Conservation (phyloP, 1,140 invertebrate genomes). For the Drosophila nebulosa region DNA sequence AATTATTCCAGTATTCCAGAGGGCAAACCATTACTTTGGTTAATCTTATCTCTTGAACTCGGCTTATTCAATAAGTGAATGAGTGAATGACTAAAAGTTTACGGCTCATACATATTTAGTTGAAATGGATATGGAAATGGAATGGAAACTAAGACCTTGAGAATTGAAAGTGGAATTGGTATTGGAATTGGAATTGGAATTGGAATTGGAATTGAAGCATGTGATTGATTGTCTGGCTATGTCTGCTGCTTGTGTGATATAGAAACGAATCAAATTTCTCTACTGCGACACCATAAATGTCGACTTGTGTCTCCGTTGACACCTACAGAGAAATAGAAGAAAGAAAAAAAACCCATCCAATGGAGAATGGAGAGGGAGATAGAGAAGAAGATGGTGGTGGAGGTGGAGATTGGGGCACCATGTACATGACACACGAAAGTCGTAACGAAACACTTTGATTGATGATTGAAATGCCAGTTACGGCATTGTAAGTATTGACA, state of each 20-base stretch:
- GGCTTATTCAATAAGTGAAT: conserved; percentile 72
- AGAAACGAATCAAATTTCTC: conserved; percentile 36
- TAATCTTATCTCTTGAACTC: conserved; percentile 30
- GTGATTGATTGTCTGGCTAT: conserved; percentile 69
- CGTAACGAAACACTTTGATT: conserved; percentile 78
- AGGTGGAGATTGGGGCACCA: conserved; percentile 22
- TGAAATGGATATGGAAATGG: conserved; percentile 45
- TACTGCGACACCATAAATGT: conserved; percentile 72
- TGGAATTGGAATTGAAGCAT: conserved; percentile 62
- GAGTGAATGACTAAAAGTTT: not conserved
- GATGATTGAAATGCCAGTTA: conserved; percentile 58
- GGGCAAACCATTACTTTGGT: too few relatives aligned
- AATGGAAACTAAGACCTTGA: conserved; percentile 59
- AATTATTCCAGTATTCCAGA: too few relatives aligned
- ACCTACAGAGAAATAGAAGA: conserved; percentile 24
- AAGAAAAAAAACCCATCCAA: not conserved
- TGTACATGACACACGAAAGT: conserved; percentile 72
- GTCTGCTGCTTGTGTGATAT: conserved; percentile 23
- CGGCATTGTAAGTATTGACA: not conserved
- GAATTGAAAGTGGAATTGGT: conserved; percentile 60
- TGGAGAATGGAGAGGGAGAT: not conserved
- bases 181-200: conserved; percentile 57
- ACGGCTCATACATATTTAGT: conserved; percentile 68
- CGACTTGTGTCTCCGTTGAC: conserved; percentile 67
- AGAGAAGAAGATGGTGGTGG: conserved; percentile 3